phyloP scores from a whole-genome alignment of 2,113 vertebrate species.

The Dolichallabes microphthalmus region DNA sequence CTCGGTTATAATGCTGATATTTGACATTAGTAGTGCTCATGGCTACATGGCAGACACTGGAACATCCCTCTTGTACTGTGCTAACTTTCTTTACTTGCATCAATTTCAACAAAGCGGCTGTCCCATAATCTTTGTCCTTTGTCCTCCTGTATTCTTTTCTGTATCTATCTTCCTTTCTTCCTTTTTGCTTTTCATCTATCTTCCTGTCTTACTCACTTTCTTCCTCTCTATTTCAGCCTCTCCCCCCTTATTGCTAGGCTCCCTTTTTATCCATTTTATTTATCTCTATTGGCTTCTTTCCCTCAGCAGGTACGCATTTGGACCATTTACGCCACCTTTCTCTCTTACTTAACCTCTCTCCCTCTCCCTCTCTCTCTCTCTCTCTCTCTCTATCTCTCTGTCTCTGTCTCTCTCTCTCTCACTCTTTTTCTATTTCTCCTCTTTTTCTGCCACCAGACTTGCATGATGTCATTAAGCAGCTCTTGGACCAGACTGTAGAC shows the following conservation, averaged over 20 bases:
- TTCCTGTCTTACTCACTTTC: constrained; percentile 10
- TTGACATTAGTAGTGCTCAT: neutral
- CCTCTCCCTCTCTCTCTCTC: constrained; percentile 17
- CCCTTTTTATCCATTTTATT: neutral
- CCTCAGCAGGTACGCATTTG: constrained; percentile 33
- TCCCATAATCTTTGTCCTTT: constrained; percentile 23
- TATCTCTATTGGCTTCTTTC: constrained; percentile 7
- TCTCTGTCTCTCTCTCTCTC: neutral
- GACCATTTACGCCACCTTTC: neutral
- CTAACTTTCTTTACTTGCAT: neutral
- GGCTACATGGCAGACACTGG: constrained; percentile 29
- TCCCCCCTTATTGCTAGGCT: neutral
- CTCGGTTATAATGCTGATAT: constrained; percentile 65
- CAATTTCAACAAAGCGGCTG: constrained; percentile 4
- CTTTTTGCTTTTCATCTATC: constrained; percentile 11
- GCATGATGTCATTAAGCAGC: constrained; percentile 32
- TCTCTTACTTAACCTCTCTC: neutral
- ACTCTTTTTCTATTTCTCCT: neutral
- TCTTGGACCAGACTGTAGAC: constrained; percentile 25
- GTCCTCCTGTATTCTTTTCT: neutral
- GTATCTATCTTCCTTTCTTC: neutral
- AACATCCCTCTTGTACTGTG: neutral
- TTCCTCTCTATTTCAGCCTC: constrained; percentile 9
- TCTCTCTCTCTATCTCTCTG: constrained; percentile 8
- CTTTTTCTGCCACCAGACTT: constrained; percentile 1